These are phyloP conservation scores for Danio aesculapii DNA, from an alignment of 2,797 vertebrate species.

Conservation along the genomic window DNA sequence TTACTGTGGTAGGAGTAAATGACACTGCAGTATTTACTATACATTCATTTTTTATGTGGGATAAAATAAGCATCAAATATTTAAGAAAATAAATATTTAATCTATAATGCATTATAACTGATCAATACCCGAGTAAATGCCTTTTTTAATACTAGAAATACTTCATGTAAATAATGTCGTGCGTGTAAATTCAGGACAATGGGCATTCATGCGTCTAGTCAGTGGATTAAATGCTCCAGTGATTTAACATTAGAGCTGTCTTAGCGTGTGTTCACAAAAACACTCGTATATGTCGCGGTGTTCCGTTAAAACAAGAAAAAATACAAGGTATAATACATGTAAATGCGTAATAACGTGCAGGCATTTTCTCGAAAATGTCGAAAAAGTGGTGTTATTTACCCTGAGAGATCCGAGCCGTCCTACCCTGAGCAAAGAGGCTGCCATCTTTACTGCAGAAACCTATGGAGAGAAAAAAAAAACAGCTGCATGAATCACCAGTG, in stretches of 20 bases:
- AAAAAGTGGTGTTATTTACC: constrained; percentile 68
- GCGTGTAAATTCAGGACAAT: not conserved
- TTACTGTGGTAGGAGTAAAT: too few species aligned
- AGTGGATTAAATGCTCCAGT: constrained; percentile 28
- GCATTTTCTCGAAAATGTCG: constrained; percentile 1
- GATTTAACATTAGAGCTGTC: not conserved
- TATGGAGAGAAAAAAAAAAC: constrained; percentile 20
- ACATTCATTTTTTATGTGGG: too few species aligned
- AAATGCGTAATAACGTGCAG: not conserved
- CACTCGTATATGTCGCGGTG: not conserved
- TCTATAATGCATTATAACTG: not conserved
- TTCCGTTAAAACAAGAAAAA: not conserved
- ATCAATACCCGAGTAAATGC: not conserved
- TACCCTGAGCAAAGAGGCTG: constrained; percentile 73
- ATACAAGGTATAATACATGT: not conserved
- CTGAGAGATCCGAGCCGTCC: constrained; percentile 72
- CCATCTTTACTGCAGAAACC: constrained; percentile 69
- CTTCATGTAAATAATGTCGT: not conserved
- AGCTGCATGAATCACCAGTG: constrained; percentile 13
- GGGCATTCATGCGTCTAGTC: not conserved
- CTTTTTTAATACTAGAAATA: not conserved
- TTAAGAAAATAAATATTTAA: too few species aligned
- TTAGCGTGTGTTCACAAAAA: not conserved
- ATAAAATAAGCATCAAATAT: too few species aligned
- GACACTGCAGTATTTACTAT: too few species aligned